These are phyloP conservation scores for Hippopotamus amphibius DNA, from an alignment of 2,113 vertebrate species.

Conservation along the genomic window DNA sequence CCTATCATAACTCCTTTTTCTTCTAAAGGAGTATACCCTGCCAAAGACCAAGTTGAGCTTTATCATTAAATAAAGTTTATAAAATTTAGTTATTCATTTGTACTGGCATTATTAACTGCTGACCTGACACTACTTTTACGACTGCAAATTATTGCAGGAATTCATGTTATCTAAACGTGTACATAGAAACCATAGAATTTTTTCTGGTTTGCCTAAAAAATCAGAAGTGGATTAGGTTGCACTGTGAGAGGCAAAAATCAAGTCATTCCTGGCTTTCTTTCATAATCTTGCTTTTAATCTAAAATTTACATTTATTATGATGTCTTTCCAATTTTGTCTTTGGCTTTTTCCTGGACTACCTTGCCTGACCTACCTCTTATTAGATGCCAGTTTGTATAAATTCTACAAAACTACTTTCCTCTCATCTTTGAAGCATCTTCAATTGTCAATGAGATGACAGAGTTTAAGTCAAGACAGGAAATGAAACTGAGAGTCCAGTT, in stretches of 20 bases:
- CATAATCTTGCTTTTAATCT: neutral
- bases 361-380: neutral
- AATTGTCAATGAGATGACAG: neutral
- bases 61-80: neutral
- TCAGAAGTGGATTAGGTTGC: neutral
- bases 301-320: neutral
- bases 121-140: neutral
- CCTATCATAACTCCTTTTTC: neutral
- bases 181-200: neutral
- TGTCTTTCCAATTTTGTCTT: neutral
- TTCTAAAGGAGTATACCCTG: neutral
- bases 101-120: neutral
- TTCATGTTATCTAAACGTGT: neutral
- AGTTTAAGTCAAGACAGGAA: conserved; percentile 4
- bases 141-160: neutral
- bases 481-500: neutral
- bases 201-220: neutral
- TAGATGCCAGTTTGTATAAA: neutral
- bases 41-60: neutral
- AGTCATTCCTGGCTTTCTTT: neutral
- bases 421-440: neutral
- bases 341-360: neutral
- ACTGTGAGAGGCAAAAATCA: neutral
- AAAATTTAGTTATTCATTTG: neutral
- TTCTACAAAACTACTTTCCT: neutral